These are phyloP conservation scores for Homalodisca vitripennis DNA, from an alignment of 1,140 invertebrate genomes.

Conservation along the genomic window DNA sequence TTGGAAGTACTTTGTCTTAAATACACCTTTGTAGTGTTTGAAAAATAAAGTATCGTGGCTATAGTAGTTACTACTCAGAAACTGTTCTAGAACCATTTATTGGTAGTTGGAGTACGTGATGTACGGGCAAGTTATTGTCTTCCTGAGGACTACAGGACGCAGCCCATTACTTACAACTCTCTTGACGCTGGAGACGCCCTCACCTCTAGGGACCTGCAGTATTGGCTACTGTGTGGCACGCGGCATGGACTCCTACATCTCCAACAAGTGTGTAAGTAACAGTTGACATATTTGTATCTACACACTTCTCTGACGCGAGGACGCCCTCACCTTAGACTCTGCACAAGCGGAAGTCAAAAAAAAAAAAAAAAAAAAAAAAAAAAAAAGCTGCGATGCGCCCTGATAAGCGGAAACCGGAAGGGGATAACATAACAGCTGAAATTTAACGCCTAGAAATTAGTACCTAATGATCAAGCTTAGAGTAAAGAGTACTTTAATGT, in stretches of 20 bases:
- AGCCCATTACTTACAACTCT: constrained; percentile 64
- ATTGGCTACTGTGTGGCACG: constrained; percentile 78
- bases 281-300: constrained; percentile 50
- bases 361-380: too few species aligned
- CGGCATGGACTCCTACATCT: constrained; percentile 81
- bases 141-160: constrained; percentile 68
- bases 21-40: too few species aligned
- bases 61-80: too few species aligned
- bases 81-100: constrained; percentile 80
- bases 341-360: too few species aligned
- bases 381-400: too few species aligned
- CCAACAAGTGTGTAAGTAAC: constrained; percentile 70
- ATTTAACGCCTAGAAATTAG: too few species aligned
- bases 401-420: too few species aligned
- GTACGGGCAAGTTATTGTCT: constrained; percentile 78
- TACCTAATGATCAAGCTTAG: too few species aligned
- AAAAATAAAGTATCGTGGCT: too few species aligned
- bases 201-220: constrained; percentile 72
- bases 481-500: too few species aligned
- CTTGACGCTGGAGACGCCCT: constrained; percentile 61
- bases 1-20: too few species aligned
- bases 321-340: constrained; percentile 64
- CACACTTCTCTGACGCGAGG: constrained; percentile 62
- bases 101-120: constrained; percentile 88
- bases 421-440: too few species aligned